These are phyloP conservation scores for Eupithecia tripunctaria DNA, from an alignment of 2,888 invertebrate species.

Conservation along the genomic window DNA sequence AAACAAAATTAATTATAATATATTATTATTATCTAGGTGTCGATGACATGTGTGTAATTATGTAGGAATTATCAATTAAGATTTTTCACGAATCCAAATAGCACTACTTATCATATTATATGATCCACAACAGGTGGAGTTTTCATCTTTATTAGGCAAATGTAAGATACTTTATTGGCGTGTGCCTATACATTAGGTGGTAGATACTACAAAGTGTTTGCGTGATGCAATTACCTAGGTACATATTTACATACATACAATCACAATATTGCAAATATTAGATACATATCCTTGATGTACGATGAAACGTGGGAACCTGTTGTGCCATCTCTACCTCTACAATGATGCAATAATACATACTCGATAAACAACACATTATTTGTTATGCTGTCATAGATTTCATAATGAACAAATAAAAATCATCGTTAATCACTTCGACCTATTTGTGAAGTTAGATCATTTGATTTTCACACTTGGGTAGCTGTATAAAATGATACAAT, in stretches of 20 bases:
- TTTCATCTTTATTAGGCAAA: neutral
- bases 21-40: neutral
- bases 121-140: neutral
- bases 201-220: neutral
- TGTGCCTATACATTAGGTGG: neutral
- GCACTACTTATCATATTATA: neutral
- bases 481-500: neutral
- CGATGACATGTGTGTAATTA: neutral
- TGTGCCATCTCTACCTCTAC: conserved; percentile 9
- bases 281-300: conserved; percentile 24
- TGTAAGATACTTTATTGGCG: neutral
- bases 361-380: neutral
- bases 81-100: neutral
- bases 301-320: conserved; percentile 29
- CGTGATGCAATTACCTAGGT: conserved; percentile 17
- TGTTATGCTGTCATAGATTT: conserved; percentile 3
- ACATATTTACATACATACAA: neutral
- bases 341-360: conserved; percentile 5
- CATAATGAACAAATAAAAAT: neutral
- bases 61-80: neutral
- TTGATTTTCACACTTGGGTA: neutral
- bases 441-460: neutral
- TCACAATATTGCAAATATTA: conserved; percentile 2
- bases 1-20: no score
- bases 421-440: neutral